A percentile compares a stretch with the other conserved stretches of the same genome.
Evolutionary conservation across 2,113 vertebrate species (phyloP).

Genomic region (Clarias gariepinus): DNA sequence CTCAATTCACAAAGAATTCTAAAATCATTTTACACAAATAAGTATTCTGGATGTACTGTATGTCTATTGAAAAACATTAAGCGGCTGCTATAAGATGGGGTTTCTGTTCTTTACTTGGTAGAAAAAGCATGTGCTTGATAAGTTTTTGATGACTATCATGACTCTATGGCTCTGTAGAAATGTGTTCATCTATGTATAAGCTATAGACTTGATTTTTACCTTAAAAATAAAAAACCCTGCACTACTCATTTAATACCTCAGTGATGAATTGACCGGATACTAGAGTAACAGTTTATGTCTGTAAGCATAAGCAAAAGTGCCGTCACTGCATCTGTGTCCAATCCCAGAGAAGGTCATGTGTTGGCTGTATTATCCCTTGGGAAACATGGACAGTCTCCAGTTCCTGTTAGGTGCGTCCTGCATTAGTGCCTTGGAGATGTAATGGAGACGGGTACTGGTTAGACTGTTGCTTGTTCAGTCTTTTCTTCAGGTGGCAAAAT

Average conservation of each 20-base stretch:
- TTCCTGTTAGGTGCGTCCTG: not conserved
- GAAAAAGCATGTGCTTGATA: not conserved
- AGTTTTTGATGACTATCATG: no score
- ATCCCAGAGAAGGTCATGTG: constrained; percentile 6
- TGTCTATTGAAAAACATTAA: not conserved
- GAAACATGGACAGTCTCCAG: not conserved
- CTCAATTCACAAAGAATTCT: not conserved
- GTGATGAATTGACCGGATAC: constrained; percentile 33
- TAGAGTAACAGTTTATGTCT: constrained; percentile 21
- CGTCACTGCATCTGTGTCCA: not conserved
- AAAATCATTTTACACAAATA: not conserved
- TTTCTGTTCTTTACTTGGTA: not conserved
- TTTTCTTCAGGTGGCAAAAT: not conserved
- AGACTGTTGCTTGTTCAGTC: not conserved
- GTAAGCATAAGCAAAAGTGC: constrained; percentile 22
- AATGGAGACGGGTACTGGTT: not conserved
- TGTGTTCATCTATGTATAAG: not conserved
- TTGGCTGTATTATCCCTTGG: constrained; percentile 1
- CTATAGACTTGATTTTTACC: not conserved
- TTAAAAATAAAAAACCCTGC: not conserved
- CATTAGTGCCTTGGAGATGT: not conserved
- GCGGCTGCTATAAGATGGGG: not conserved
- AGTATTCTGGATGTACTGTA: not conserved
- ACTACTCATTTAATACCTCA: not conserved
- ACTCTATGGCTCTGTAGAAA: not conserved